Evolutionary conservation across 2,888 invertebrate species (phyloP), one percentile per base, ranked within the genome.

Genomic region (Dicranocentrus wangi): DNA sequence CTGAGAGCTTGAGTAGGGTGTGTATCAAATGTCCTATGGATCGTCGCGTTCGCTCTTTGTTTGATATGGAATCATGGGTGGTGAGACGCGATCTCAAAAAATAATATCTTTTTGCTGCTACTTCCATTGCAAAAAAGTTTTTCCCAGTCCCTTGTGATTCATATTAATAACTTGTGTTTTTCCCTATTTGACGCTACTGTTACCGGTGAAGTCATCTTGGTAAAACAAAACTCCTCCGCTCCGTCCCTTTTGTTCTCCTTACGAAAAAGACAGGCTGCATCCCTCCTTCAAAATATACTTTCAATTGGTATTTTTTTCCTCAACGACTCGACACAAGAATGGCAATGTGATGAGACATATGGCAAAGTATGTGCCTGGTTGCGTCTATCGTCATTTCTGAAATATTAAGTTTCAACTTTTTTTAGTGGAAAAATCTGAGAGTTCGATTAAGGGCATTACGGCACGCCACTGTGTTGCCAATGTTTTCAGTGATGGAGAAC

Each of bases 101-200:
- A 43, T 72, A 71, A 55, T 55, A 76, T 61, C 61, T 39, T 63
- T 28, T 25, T 28, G 42, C 51, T 47, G 2, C 47, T 47, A n/a
- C n/a, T 10, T 27, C 61, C 58, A 39, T 75, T 66, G 75, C 66
- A 66, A 66, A 66, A 65, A 60, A 55, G 39, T 66, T 66, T 63
- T 63, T 42, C 66, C 58, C 43, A 66, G 66, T 23, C 75, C 75
- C 75, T 75, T 58, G 75, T 72, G 60, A 61, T 78, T 79, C 61
- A 71, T 71, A 79, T 82, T 82, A 82, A 82, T 82, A 82, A 82
- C 82, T 82, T 80, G 82, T 80, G 63, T 79, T 71, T 82, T 72
- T 78, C 43, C 39, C 63, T 32, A 42, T 68, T 63, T 63, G 72
- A 55, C 65, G 60, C 71, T 42, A 42, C 55, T 23, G 63, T 15